Base-by-base conservation (phyloP, 2,888 invertebrate species). In the Dromius quadrimaculatus region DNA sequence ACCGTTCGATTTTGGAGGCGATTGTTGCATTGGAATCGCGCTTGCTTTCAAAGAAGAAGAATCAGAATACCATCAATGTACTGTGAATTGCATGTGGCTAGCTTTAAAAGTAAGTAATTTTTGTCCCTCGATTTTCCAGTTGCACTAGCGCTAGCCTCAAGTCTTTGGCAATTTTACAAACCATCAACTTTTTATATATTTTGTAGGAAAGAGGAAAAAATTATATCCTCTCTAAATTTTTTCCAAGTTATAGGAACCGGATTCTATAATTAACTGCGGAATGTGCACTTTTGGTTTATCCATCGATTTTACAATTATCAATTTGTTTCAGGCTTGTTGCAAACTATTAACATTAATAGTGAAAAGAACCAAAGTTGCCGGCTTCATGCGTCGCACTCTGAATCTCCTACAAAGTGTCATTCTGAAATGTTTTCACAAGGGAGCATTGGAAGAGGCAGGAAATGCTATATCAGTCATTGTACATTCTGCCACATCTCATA, bases 1-100 rank as follows among this genome's bases (percentile, higher is more conserved):
- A 2, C 34, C 47, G 1, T 41, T 6, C n/a, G n/a, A n/a, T n/a
- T 61, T 17, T 50, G 15, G 20, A 11, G 9, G 22, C 4, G 11
- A 15, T 8, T 28, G 32, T 23, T 68, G 68, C 17, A 34, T 0
- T 1, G 68, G 68, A 19, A n/a, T 68, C 1, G 32, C 68, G 1
- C 5, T 32, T n/a, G 68, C 43, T 6, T 59, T 59, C n/a, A 5
- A 43, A 13, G 15, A 34, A 19, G 43, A 68, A 11, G 9, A 15
- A 1, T 59, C 43, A 1, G 4, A 9, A 8, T 59, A 17, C 13
- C 43, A 59, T 9, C 17, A 22, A 13, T n/a, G 34, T 6, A 59
- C 59, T 19, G 45, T 43, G 1, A 68, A 68, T 43, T 59, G 68
- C 20, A 59, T 68, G 59, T 68, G 68, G 68, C 32, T 59, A 17